Base-by-base conservation (phyloP, 2,888 invertebrate species). In the Lycaena phlaeas region DNA sequence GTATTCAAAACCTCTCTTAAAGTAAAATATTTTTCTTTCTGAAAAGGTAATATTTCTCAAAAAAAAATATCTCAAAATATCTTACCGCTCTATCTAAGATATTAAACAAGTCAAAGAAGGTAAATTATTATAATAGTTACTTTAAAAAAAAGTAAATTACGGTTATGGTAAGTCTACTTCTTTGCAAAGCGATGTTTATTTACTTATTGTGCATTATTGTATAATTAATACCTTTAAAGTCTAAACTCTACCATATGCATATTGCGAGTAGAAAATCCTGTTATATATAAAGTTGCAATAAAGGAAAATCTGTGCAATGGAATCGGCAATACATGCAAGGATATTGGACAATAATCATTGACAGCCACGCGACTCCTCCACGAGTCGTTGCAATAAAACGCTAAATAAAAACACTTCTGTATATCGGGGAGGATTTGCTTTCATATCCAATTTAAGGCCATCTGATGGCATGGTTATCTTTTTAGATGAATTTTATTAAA, bases 401-500 rank as follows among this genome's bases (percentile, higher is more conserved):
- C 54, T 54, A 60, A 64, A 68, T 68, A 63, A 67, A 67, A 68
- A 66, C 65, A 63, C 66, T 66, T 52, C 53, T 50, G 56, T 53
- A 18, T 18, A 58, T 54, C 51, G 49, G 51, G 49, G 53, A 56
- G 59, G 60, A 59, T 61, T 63, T 58, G 56, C 50, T 54, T 48
- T 49, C 55, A 61, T 63, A 64, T 67, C 68, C 64, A 65, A 68
- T 61, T 60, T 54, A 57, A 59, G 56, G 56, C 56, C 57, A 51
- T 54, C 57, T 54, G 49, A 62, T 59, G 56, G 49, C 58, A 61
- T 54, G 54, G 58, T 64, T 64, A 62, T 58, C 49, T 50, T 43
- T 36, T 49, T 49, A 51, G 41, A 52, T 57, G 52, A 53, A 56
- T 59, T 56, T 51, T 51, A 48, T 53, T 52, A 50, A 53, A 44